Conservation (phyloP, 1,140 invertebrate genomes). For the Trissolcus basalis region DNA sequence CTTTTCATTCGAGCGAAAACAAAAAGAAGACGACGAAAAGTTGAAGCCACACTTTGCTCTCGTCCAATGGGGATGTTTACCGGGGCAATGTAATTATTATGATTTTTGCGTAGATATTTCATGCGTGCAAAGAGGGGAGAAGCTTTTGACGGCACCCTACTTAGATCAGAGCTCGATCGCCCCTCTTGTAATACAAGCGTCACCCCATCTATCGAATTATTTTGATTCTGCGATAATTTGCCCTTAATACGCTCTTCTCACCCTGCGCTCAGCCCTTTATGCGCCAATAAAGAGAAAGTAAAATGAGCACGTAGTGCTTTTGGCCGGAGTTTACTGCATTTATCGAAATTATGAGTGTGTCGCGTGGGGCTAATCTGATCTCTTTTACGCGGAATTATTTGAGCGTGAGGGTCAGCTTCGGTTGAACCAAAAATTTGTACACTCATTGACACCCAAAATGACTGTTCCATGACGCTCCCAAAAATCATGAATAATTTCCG, state of each 20-base stretch:
- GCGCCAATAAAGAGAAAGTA: constrained; percentile 42
- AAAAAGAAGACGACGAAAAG: too few species aligned
- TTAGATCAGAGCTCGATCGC: constrained; percentile 59
- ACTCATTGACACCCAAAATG: background rate
- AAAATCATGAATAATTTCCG: too few species aligned
- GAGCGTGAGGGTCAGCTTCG: background rate
- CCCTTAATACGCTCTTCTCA: constrained; percentile 67
- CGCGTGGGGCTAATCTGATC: constrained; percentile 33
- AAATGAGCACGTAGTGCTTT: constrained; percentile 46
- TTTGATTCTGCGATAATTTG: constrained; percentile 75
- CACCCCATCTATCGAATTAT: constrained; percentile 73
- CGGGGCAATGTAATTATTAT: constrained; percentile 38
- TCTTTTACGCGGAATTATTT: constrained; percentile 29
- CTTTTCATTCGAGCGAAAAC: too few species aligned
- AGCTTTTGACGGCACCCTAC: constrained; percentile 62
- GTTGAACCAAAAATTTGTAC: background rate
- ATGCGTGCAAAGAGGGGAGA: constrained; percentile 52
- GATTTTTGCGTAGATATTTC: constrained; percentile 53
- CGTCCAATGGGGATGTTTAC: constrained; percentile 28
- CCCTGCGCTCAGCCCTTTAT: constrained; percentile 45
- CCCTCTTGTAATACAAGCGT: constrained; percentile 64
- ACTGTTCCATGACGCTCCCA: too few species aligned
- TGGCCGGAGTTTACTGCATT: constrained; percentile 39
- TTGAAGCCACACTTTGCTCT: background rate
- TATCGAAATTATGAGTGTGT: constrained; percentile 49